Percentiles rank a stretch among this genome's conserved stretches.
phyloP scores from a whole-genome alignment of 2,888 invertebrate species.

The Steinernema hermaphroditum region DNA sequence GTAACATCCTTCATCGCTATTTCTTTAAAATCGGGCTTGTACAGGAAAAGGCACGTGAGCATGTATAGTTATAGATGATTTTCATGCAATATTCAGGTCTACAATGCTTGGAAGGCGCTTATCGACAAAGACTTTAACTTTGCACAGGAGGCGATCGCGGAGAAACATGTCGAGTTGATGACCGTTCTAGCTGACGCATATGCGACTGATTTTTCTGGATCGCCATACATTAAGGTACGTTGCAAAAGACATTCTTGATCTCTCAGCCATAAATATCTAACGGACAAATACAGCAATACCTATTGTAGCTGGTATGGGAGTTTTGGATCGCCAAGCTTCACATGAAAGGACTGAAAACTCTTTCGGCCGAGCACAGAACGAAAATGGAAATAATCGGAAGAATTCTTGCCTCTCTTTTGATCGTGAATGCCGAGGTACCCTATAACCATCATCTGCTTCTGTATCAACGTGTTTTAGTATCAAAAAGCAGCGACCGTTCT shows the following conservation, averaged over 20 bases:
- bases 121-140: background rate
- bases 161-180: background rate
- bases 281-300: too few relatives aligned
- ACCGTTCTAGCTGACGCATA: background rate
- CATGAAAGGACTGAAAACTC: background rate
- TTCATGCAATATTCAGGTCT: background rate
- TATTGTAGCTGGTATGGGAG: slow-evolving; percentile 2
- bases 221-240: background rate
- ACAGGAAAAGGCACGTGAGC: background rate
- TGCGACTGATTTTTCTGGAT: background rate
- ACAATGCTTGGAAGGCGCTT: background rate
- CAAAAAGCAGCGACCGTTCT: background rate
- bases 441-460: too few relatives aligned
- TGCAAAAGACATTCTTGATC: too few relatives aligned
- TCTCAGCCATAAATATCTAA: too few relatives aligned
- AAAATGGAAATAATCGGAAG: background rate
- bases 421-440: slow-evolving; percentile 21
- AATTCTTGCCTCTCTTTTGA: background rate
- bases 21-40: background rate
- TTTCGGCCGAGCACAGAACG: background rate
- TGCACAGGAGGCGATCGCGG: background rate
- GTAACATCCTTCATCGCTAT: background rate
- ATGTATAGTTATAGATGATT: background rate
- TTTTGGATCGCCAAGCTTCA: too few relatives aligned
- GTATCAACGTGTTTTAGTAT: slow-evolving; percentile 12